Evolutionary conservation across 1,140 invertebrate species (phyloP).

Genomic region (Lepidotrigona ventralis): DNA sequence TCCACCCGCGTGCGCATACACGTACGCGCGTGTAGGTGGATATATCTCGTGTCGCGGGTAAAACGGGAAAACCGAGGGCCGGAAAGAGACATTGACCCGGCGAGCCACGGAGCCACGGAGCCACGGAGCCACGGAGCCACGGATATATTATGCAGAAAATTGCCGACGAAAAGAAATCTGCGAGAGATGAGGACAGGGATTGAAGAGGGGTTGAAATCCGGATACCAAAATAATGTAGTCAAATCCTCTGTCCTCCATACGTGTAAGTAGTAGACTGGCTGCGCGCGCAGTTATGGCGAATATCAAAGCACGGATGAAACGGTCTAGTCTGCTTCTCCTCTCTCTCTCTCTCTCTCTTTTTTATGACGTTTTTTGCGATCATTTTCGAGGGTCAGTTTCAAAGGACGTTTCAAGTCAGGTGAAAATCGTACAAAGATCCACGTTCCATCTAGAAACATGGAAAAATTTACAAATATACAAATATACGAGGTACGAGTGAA

Average conservation of each 20-base stretch:
- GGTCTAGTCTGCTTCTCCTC: neutral
- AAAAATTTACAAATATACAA: too few species aligned
- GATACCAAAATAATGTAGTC: constrained; percentile 34
- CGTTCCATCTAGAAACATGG: too few species aligned
- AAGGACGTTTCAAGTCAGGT: too few species aligned
- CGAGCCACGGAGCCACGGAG: too few species aligned
- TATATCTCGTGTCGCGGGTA: constrained; percentile 19
- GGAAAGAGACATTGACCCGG: constrained; percentile 8
- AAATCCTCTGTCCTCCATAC: neutral
- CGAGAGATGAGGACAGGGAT: neutral
- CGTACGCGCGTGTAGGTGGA: neutral
- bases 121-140: neutral
- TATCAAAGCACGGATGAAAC: neutral
- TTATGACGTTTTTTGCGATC: too few species aligned
- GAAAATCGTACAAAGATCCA: too few species aligned
- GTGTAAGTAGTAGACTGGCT: too few species aligned
- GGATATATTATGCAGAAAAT: constrained; percentile 37
- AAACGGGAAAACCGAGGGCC: constrained; percentile 3
- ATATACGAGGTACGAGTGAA: too few species aligned
- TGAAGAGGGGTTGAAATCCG: constrained; percentile 4
- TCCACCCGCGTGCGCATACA: neutral
- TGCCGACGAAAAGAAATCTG: constrained; percentile 31
- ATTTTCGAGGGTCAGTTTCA: too few species aligned
- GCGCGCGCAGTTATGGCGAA: neutral
- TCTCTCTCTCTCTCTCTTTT: too few species aligned